Conservation (phyloP, 2,888 invertebrate genomes). For the Hirtodrosophila confusa region DNA sequence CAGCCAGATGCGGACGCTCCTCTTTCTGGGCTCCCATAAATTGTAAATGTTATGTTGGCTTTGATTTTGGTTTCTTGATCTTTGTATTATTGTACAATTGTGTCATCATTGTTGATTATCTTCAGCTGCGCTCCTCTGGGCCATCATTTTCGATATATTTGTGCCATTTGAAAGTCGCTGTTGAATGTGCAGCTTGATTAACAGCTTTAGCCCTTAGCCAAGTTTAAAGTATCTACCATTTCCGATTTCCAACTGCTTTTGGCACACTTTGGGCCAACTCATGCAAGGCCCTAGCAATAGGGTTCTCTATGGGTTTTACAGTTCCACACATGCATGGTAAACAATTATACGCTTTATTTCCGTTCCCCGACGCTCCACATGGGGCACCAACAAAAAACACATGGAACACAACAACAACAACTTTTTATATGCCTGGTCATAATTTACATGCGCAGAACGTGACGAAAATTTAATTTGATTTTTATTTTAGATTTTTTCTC, state of each 20-base stretch:
- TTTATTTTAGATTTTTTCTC: constrained; percentile 12
- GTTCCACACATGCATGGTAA: constrained; percentile 48
- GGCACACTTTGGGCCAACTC: constrained; percentile 27
- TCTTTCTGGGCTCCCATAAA: constrained; percentile 39
- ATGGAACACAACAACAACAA: constrained; percentile 9
- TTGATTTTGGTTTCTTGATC: constrained; percentile 23
- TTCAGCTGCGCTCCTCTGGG: constrained; percentile 1
- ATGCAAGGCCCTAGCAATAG: constrained; percentile 18
- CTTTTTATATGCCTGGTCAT: constrained; percentile 39
- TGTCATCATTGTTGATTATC: constrained; percentile 46
- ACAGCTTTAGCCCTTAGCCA: constrained; percentile 8
- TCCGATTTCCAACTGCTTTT: constrained; percentile 16
- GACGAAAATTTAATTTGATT: constrained; percentile 67
- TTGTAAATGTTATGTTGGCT: constrained; percentile 31
- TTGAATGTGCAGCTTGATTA: constrained; percentile 33
- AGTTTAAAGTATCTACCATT: constrained; percentile 13
- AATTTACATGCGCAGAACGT: constrained; percentile 67
- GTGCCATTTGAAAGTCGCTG: constrained; percentile 4
- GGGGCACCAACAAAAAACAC: constrained; percentile 27
- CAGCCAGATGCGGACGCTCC: constrained; percentile 47
- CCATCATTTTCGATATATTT: constrained; percentile 11
- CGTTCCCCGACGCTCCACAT: constrained; percentile 54
- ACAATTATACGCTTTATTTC: constrained; percentile 68
- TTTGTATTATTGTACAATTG: constrained; percentile 34
- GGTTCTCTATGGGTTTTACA: constrained; percentile 25